These are phyloP conservation scores for Scotopteryx bipunctaria DNA, from an alignment of 2,888 invertebrate species.

Conservation along the genomic window DNA sequence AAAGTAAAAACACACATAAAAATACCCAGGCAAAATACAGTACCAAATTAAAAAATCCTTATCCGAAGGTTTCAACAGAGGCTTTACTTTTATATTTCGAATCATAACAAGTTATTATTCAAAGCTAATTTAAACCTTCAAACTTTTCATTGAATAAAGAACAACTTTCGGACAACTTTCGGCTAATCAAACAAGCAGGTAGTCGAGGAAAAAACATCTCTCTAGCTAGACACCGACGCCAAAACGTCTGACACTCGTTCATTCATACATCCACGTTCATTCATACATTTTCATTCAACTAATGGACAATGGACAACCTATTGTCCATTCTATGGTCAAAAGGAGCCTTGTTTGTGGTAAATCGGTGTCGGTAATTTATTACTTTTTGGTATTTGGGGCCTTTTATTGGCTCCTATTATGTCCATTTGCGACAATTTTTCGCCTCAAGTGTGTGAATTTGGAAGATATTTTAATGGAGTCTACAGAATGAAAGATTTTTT, in stretches of 20 bases:
- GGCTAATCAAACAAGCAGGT: slow-evolving; percentile 38
- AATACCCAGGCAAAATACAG: neutral
- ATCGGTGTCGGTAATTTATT: slow-evolving; percentile 52
- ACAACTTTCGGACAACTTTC: slow-evolving; percentile 24
- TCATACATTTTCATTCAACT: slow-evolving; percentile 37
- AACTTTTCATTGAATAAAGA: slow-evolving; percentile 8
- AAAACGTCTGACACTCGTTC: slow-evolving; percentile 47
- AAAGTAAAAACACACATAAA: too few relatives aligned
- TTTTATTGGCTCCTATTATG: slow-evolving; percentile 23
- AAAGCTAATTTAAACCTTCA: neutral
- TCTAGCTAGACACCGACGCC: slow-evolving; percentile 48
- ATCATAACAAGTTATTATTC: neutral
- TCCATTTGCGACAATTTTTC: slow-evolving; percentile 33
- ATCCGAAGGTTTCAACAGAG: neutral
- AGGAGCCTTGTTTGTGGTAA: slow-evolving; percentile 49
- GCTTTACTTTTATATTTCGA: neutral
- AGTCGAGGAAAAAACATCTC: slow-evolving; percentile 35
- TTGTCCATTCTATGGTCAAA: slow-evolving; percentile 39
- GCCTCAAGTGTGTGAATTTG: slow-evolving; percentile 32
- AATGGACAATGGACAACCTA: slow-evolving; percentile 34
- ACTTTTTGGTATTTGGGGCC: slow-evolving; percentile 31
- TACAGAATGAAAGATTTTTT: slow-evolving; percentile 4
- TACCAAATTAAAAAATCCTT: neutral
- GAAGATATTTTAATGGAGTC: slow-evolving; percentile 35
- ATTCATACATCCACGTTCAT: slow-evolving; percentile 49